phyloP scores from a whole-genome alignment of 2,888 invertebrate genomes.

The Noctua fimbriata region DNA sequence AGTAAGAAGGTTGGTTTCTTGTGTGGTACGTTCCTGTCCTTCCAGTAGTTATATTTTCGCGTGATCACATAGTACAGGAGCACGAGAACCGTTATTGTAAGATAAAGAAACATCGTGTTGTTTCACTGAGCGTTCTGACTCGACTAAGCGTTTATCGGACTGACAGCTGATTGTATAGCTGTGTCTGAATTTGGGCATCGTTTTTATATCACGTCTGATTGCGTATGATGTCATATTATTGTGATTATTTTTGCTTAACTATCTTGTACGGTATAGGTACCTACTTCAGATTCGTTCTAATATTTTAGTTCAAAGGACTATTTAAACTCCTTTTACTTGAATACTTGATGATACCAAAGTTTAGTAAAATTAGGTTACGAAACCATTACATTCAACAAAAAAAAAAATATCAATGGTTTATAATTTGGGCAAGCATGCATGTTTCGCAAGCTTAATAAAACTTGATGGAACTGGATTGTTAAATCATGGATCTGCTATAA shows the following conservation, averaged over 20 bases:
- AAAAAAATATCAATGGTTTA: not conserved
- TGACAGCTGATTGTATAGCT: slow-evolving; percentile 6
- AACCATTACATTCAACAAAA: too few relatives aligned
- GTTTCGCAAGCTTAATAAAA: not conserved
- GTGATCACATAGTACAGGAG: slow-evolving; percentile 54
- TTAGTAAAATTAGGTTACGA: not conserved
- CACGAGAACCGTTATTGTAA: slow-evolving; percentile 19
- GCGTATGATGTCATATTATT: slow-evolving; percentile 3
- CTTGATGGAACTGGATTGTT: not conserved
- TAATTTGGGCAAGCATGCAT: not conserved
- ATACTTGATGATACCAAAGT: not conserved
- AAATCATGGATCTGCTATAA: not conserved
- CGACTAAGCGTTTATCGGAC: slow-evolving; percentile 21
- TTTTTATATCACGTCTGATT: slow-evolving; percentile 23
- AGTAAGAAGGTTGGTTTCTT: slow-evolving; percentile 66
- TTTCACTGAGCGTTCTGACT: not conserved
- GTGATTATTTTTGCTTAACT: slow-evolving; percentile 6
- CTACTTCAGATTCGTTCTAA: not conserved
- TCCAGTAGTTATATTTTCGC: slow-evolving; percentile 71
- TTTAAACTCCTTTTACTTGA: not conserved
- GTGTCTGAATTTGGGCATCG: not conserved
- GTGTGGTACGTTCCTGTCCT: slow-evolving; percentile 66
- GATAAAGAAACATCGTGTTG: slow-evolving; percentile 49
- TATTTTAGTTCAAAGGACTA: not conserved
- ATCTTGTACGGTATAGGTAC: not conserved